Conservation (phyloP, 2,888 invertebrate species). For the Bruchidius siliquastri region DNA sequence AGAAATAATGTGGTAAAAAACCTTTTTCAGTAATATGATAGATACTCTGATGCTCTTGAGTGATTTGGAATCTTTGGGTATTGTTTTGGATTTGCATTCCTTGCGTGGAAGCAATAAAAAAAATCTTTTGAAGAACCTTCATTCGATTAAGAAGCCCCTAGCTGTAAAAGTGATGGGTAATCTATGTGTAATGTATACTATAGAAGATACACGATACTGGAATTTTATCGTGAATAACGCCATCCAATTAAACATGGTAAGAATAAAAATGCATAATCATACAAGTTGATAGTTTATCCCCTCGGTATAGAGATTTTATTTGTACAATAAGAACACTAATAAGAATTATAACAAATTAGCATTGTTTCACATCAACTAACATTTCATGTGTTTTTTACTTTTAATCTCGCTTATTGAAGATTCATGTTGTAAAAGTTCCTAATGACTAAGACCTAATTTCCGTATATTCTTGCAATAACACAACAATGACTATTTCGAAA, state of each 20-base stretch:
- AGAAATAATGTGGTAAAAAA: neutral
- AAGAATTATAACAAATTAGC: too few relatives aligned
- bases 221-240: conserved; percentile 29
- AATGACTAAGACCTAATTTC: too few relatives aligned
- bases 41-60: conserved; percentile 34
- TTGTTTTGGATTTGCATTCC: conserved; percentile 26
- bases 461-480: too few relatives aligned
- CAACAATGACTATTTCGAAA: too few relatives aligned
- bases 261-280: conserved; percentile 6
- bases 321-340: too few relatives aligned
- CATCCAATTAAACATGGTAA: conserved; percentile 33
- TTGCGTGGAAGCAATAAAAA: conserved; percentile 31
- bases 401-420: too few relatives aligned
- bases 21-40: conserved; percentile 31
- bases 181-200: conserved; percentile 33
- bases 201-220: conserved; percentile 34
- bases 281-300: too few relatives aligned
- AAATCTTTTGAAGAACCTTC: conserved; percentile 32
- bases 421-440: too few relatives aligned
- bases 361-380: too few relatives aligned
- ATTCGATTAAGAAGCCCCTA: conserved; percentile 24
- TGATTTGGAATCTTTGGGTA: conserved; percentile 34
- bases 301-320: too few relatives aligned
- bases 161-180: conserved; percentile 34
- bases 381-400: too few relatives aligned